Evolutionary conservation across 2,888 invertebrate species (phyloP), one percentile per base, ranked within the genome.

Genomic region (Ischnus inquisitorius): DNA sequence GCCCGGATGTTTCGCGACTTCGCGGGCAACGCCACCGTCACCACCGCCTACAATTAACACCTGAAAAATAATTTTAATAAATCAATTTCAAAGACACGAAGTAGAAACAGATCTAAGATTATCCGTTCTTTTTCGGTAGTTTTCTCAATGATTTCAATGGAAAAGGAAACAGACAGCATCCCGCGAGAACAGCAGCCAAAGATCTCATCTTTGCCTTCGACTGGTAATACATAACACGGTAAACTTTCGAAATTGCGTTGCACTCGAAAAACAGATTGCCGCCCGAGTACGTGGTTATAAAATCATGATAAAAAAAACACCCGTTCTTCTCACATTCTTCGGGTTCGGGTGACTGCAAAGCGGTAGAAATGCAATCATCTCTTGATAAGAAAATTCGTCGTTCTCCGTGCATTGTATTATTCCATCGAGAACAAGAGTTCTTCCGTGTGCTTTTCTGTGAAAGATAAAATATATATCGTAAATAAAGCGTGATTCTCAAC

Each of bases 331-430:
- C 88, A 93, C 99, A 88, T 96, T 97, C 92, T 97, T 96, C 0
- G 99, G 99, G 90, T 97, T 96, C 4, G 97, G 96, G 94, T 99
- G 99, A 87, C 96, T 96, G 92, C 97, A 98, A 1, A 99, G 94
- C 0, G 99, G 98, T 64, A 99, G 94, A 93, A 98, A 98, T 0
- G 98, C 96, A 89, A 99, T 98, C 99, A 99, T 99, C 94, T 99
- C 99, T 94, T 99, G 99, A 93, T 99, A 99, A 0, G 99, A 96
- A 94, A 98, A 99, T 93, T 99, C 99, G 94, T 99, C 99, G 88
- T 96, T 95, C 93, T 99, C 97, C 0, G 99, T 98, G 91, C 98
- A 99, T 92, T 99, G 99, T 88, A 99, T 98, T 34, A 99, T 97
- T 28, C 98, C 99, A 94, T 99, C 99, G 57, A 99, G 94, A 1